These are phyloP conservation scores for Dendrocincla tyrannina DNA, from an alignment of 2,797 vertebrate species.

Conservation along the genomic window DNA sequence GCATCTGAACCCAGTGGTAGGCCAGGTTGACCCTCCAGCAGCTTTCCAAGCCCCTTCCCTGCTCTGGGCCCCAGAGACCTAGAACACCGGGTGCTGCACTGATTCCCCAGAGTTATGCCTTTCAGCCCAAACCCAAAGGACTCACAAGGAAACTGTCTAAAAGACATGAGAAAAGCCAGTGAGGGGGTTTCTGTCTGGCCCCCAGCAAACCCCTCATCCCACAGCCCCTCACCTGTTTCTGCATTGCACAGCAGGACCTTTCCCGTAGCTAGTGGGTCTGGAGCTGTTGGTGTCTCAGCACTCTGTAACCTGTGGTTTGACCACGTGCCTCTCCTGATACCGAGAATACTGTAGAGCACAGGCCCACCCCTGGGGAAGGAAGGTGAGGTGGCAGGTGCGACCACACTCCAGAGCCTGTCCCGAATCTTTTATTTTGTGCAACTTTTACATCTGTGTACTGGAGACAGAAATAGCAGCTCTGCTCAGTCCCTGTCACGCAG, in stretches of 20 bases:
- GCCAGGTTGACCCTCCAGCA: neutral
- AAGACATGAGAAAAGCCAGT: neutral
- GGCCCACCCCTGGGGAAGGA: neutral
- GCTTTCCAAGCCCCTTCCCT: neutral
- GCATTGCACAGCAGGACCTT: neutral
- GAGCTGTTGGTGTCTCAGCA: fast-evolving
- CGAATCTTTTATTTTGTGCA: neutral
- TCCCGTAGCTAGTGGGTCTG: fast-evolving
- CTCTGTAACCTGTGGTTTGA: slow-evolving; percentile 12
- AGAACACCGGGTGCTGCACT: fast-evolving
- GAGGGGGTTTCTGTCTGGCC: fast-evolving
- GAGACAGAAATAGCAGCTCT: neutral
- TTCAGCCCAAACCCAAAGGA: neutral
- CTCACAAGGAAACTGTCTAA: neutral
- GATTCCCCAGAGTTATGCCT: neutral
- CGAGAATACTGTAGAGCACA: neutral
- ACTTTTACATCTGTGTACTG: fast-evolving
- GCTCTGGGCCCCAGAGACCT: fast-evolving
- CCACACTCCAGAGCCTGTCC: fast-evolving
- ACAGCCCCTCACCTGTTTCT: slow-evolving; percentile 5
- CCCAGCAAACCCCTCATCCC: neutral
- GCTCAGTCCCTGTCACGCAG: fast-evolving
- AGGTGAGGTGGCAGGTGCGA: fast-evolving
- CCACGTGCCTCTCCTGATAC: neutral
- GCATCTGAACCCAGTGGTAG: neutral